Evolutionary conservation across 2,113 vertebrate species (phyloP).

Genomic region (Gasterosteus aculeatus): DNA sequence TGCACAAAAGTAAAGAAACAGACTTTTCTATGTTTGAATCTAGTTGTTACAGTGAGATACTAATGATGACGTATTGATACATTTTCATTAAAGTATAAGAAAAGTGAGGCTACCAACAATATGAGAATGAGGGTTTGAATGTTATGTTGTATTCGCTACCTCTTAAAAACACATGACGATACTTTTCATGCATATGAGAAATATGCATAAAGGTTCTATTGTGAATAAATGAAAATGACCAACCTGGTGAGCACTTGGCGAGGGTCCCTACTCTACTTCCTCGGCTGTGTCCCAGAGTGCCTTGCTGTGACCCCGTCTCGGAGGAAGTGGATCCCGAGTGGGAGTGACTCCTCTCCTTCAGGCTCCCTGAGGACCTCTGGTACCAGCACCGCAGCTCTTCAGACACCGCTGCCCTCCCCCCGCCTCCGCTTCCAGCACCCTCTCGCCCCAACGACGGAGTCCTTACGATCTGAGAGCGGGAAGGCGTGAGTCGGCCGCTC

Average conservation of each 20-base stretch:
- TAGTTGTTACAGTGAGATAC: neutral
- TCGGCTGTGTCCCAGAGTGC: conserved; percentile 90
- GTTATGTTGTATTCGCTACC: too few species aligned
- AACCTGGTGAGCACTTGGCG: conserved; percentile 95
- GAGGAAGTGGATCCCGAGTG: conserved; percentile 93
- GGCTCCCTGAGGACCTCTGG: conserved; percentile 92
- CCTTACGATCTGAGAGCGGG: conserved; percentile 97
- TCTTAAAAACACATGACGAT: neutral
- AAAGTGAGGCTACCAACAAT: neutral
- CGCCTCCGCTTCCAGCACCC: conserved; percentile 83
- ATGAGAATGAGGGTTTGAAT: neutral
- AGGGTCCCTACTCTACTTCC: conserved; percentile 91
- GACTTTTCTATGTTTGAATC: neutral
- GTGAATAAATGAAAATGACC: conserved; percentile 10
- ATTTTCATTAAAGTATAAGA: neutral
- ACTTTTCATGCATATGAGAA: neutral
- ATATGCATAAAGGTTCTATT: too few species aligned
- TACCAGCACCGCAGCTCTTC: conserved; percentile 98
- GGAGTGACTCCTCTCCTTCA: conserved; percentile 93
- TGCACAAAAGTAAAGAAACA: too few species aligned
- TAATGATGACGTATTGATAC: neutral
- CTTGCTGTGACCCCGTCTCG: conserved; percentile 91
- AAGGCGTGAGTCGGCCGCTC: conserved; percentile 88
- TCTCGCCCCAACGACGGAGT: conserved; percentile 96
- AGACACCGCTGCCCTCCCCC: conserved; percentile 89